Evolutionary conservation across 1,140 invertebrate species (phyloP).

Genomic region (Anastrepha obliqua): DNA sequence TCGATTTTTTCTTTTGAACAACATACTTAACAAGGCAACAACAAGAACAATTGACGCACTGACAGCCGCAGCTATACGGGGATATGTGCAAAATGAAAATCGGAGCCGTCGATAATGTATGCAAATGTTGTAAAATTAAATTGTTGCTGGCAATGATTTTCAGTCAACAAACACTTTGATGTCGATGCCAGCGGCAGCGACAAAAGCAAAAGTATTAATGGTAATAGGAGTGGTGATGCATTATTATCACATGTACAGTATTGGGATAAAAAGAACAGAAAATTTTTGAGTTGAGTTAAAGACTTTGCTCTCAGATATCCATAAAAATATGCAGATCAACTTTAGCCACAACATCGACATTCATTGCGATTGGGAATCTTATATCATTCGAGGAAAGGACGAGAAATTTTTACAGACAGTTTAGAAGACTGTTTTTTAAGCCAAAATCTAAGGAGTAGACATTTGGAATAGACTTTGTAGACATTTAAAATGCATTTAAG

Average conservation of each 20-base stretch:
- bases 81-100: not conserved
- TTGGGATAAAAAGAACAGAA: too few relatives aligned
- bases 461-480: too few relatives aligned
- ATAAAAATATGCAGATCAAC: too few relatives aligned
- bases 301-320: too few relatives aligned
- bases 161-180: slow-evolving; percentile 46
- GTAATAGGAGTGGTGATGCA: not conserved
- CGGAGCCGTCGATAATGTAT: slow-evolving; percentile 11
- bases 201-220: not conserved
- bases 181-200: not conserved
- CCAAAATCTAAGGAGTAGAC: too few relatives aligned
- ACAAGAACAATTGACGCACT: not conserved
- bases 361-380: too few relatives aligned
- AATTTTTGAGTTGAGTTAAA: too few relatives aligned
- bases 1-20: not conserved
- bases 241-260: too few relatives aligned
- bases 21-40: not conserved
- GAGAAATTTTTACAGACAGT: too few relatives aligned
- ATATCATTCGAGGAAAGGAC: too few relatives aligned
- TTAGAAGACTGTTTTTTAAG: too few relatives aligned
- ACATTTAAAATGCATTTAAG: too few relatives aligned
- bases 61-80: not conserved
- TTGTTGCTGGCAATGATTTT: slow-evolving; percentile 40
- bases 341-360: not conserved
- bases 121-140: slow-evolving; percentile 42